Base-by-base conservation (phyloP, 2,113 vertebrate species). In the Lasiurus borealis region DNA sequence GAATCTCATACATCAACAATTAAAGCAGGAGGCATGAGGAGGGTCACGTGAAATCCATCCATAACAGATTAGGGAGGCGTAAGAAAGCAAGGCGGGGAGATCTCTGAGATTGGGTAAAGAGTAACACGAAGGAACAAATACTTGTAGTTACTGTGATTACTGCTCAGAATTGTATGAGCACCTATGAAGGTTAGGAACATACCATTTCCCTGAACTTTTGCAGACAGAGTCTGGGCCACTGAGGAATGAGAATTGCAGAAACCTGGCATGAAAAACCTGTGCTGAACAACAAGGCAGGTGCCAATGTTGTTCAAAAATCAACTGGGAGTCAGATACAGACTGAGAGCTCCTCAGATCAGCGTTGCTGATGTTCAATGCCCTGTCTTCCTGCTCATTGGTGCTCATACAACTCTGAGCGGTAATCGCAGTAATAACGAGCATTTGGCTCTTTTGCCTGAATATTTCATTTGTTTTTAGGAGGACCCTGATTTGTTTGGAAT, bases 361-460 rank as follows among this genome's bases (percentile, higher is more conserved):
- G 2, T 4, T 31, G 25, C 46, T 6, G 72, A 27, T 18, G 29
- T 48, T 6, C 34, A 18, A 31, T 23, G 12, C 19, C 34, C 25
- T 64, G 13, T 21, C 13, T 6, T n/a, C 9, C 52, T 86, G 10
- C 44, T 86, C 31, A 10, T 21, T 10, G 34, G 29, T 54, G 34
- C 46, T 34, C 3, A 1, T 1, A 1, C 25, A 19, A 0, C 29
- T 78, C 78, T 59, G 68, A 57, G 80, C 40, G 16, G 4, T 25
- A 3, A n/a, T 40, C 0, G 0, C 21, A 25, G 80, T 13, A 50
- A 46, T 27, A 5, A 9, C 1, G 21, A 46, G 31, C 36, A 8
- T 71, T 68, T 36, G n/a, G 23, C 18, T 44, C 78, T 73, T 0
- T 40, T 76, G 27, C 44, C 46, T 83, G 66, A 54, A 2, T 34